Percentiles rank a stretch among this genome's conserved stretches.
These are phyloP conservation scores for Campoletis sonorensis DNA, from an alignment of 1,140 invertebrate genomes.

Conservation along the genomic window DNA sequence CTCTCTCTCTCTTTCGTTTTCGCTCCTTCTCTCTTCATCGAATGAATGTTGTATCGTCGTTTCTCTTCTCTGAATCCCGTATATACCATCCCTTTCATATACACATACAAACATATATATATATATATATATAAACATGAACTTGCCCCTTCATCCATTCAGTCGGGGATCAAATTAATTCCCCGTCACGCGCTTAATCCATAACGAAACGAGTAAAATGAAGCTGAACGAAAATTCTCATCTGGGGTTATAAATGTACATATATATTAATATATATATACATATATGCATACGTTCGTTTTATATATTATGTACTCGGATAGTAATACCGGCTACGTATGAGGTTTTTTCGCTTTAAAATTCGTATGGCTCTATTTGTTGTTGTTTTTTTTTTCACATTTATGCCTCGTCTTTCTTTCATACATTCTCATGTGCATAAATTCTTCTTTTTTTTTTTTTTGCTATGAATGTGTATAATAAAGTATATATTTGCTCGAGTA, in stretches of 20 bases:
- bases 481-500: background rate
- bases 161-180: constrained; percentile 44
- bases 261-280: too few species aligned
- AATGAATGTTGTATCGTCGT: constrained; percentile 11
- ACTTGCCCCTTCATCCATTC: constrained; percentile 8
- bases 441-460: too few species aligned
- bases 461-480: background rate
- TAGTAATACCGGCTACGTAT: too few species aligned
- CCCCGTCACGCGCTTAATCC: constrained; percentile 38
- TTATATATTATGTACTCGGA: too few species aligned
- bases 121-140: background rate
- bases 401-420: background rate
- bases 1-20: constrained; percentile 7
- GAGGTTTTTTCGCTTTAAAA: too few species aligned
- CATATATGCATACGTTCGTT: too few species aligned
- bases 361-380: too few species aligned
- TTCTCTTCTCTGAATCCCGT: background rate
- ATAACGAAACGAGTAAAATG: constrained; percentile 31
- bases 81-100: background rate
- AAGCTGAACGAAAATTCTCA: constrained; percentile 28
- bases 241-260: constrained; percentile 18
- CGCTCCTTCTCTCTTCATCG: background rate
- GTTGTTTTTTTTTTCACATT: background rate
- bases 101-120: too few species aligned
- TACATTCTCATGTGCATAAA: background rate